Evolutionary conservation across 2,888 invertebrate species (phyloP).

Genomic region (Deroplatys truncata): DNA sequence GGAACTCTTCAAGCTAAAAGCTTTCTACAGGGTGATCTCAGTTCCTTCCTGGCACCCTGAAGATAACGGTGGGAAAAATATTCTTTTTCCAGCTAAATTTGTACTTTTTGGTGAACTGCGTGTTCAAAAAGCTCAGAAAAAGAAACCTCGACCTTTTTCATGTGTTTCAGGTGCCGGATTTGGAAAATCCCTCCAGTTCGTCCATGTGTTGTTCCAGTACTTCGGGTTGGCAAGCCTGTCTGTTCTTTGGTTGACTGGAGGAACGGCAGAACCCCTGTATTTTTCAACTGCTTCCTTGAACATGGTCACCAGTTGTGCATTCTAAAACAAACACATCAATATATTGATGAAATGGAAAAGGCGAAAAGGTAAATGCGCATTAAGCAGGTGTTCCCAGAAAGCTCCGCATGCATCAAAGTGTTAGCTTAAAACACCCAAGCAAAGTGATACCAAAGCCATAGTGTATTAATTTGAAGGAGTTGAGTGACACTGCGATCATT

Average conservation of each 20-base stretch:
- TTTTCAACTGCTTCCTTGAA: neutral
- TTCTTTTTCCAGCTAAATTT: neutral
- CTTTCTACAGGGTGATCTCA: neutral
- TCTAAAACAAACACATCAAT: neutral
- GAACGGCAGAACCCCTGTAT: neutral
- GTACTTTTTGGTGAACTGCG: neutral
- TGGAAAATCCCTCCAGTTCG: neutral
- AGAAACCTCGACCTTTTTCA: neutral
- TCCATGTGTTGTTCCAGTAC: slow-evolving; percentile 8
- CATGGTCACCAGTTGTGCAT: neutral
- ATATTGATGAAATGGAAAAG: neutral
- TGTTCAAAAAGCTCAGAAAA: neutral
- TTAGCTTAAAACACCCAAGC: too few relatives aligned
- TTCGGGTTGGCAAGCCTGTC: neutral
- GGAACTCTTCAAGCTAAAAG: neutral
- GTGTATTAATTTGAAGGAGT: too few relatives aligned
- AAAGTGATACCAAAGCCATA: too few relatives aligned
- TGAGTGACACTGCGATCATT: too few relatives aligned
- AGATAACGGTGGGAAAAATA: neutral
- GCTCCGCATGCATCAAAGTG: too few relatives aligned
- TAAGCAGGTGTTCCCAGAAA: too few relatives aligned
- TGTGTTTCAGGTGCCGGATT: neutral
- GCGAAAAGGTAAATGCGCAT: too few relatives aligned
- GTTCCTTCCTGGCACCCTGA: neutral
- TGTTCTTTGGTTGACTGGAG: neutral